Conservation (phyloP, 2,797 vertebrate species). For the Stomatorhinus walkeri region DNA sequence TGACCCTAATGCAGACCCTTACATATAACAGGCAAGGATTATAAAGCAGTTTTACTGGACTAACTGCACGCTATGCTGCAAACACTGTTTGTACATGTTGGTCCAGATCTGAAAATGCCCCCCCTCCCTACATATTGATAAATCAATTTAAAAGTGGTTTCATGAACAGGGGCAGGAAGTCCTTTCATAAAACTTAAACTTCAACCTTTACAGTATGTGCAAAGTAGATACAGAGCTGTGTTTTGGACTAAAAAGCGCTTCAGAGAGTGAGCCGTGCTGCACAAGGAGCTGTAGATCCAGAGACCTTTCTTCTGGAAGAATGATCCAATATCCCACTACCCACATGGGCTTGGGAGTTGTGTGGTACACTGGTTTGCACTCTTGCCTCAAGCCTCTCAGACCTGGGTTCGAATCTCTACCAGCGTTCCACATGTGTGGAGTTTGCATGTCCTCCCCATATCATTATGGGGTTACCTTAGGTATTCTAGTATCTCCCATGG, state of each 20-base stretch:
- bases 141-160: background rate
- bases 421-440: background rate
- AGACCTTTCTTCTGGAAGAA: background rate
- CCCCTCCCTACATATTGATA: background rate
- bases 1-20: background rate
- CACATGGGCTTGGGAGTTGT: background rate
- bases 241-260: too few relatives aligned
- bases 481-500: background rate
- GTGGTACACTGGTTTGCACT: background rate
- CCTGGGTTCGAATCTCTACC: background rate
- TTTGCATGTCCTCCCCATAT: background rate
- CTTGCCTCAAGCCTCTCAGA: background rate
- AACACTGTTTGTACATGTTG: background rate
- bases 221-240: background rate
- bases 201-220: background rate
- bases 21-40: background rate
- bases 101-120: background rate
- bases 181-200: background rate
- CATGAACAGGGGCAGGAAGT: background rate
- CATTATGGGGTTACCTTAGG: background rate
- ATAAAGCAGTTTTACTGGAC: background rate
- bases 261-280: too few relatives aligned
- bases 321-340: background rate
- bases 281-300: too few relatives aligned
- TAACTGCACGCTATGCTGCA: background rate